Percentiles rank a stretch among this genome's conserved stretches.
Evolutionary conservation across 2,113 vertebrate genomes (phyloP).

Genomic region (Ochotona curzoniae): DNA sequence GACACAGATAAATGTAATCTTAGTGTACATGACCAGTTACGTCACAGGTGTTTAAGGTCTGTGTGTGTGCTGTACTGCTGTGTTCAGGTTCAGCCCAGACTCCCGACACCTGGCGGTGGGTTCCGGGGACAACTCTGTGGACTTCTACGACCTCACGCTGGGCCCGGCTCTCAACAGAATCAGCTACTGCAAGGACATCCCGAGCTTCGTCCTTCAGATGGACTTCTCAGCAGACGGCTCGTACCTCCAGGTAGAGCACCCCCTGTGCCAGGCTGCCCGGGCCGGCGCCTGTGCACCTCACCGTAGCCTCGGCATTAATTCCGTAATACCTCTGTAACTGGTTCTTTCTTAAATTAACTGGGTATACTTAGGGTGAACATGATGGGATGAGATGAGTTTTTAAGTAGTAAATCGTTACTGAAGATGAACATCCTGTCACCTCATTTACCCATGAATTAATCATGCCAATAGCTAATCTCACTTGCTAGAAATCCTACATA

Average conservation of each 20-base stretch:
- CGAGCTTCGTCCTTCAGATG: conserved; percentile 97
- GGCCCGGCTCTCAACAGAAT: conserved; percentile 95
- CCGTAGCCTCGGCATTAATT: background rate
- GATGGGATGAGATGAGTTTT: background rate
- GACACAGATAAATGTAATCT: background rate
- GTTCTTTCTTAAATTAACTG: background rate
- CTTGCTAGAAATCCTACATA: background rate
- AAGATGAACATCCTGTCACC: background rate
- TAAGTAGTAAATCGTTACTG: background rate
- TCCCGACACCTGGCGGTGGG: conserved; percentile 95
- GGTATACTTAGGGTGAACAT: background rate
- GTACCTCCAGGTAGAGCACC: conserved; percentile 91
- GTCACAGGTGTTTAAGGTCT: too few relatives aligned
- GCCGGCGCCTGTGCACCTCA: too few relatives aligned
- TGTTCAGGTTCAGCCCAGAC: conserved; percentile 94
- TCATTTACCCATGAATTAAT: too few relatives aligned
- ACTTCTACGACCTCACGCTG: conserved; percentile 96
- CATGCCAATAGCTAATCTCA: background rate
- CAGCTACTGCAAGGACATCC: conserved; percentile 97
- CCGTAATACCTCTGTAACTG: background rate
- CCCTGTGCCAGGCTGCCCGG: too few relatives aligned
- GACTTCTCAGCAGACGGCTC: conserved; percentile 96
- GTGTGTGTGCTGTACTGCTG: background rate
- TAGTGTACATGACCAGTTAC: background rate
- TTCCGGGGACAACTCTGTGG: conserved; percentile 96